Evolutionary conservation across 2,113 vertebrate genomes (phyloP).

Genomic region (Polyodon spathula): DNA sequence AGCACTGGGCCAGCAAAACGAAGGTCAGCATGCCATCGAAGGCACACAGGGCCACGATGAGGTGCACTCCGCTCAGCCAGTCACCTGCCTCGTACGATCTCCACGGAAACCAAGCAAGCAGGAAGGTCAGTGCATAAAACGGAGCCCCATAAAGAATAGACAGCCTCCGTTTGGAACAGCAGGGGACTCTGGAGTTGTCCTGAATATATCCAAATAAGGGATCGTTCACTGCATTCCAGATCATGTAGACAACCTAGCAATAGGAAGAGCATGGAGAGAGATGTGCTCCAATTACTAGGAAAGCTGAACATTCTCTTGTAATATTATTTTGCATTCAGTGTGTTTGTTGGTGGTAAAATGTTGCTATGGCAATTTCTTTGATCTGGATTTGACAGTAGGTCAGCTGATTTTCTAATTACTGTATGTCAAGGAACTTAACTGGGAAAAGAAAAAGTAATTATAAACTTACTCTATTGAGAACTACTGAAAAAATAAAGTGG

Average conservation of each 20-base stretch:
- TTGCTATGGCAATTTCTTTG: too few relatives aligned
- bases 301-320: neutral
- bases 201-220: constrained; percentile 80
- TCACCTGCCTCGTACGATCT: constrained; percentile 58
- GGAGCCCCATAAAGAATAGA: constrained; percentile 69
- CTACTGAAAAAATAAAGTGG: too few relatives aligned
- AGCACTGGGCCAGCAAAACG: constrained; percentile 73
- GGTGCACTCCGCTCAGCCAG: constrained; percentile 72
- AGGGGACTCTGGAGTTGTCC: constrained; percentile 53
- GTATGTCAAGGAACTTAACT: too few relatives aligned
- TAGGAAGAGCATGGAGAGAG: constrained; percentile 4
- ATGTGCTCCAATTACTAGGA: neutral
- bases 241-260: constrained; percentile 72
- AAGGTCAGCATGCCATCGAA: constrained; percentile 72
- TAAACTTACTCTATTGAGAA: too few relatives aligned
- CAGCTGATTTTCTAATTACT: too few relatives aligned
- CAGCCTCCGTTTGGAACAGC: constrained; percentile 53
- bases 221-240: constrained; percentile 80
- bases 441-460: too few relatives aligned
- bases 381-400: too few relatives aligned
- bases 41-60: constrained; percentile 62
- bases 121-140: constrained; percentile 65
- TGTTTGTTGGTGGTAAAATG: too few relatives aligned
- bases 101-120: constrained; percentile 91
- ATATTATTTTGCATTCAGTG: too few relatives aligned